phyloP scores from a whole-genome alignment of 2,797 vertebrate genomes.

The Gadopsis bispinosus region DNA sequence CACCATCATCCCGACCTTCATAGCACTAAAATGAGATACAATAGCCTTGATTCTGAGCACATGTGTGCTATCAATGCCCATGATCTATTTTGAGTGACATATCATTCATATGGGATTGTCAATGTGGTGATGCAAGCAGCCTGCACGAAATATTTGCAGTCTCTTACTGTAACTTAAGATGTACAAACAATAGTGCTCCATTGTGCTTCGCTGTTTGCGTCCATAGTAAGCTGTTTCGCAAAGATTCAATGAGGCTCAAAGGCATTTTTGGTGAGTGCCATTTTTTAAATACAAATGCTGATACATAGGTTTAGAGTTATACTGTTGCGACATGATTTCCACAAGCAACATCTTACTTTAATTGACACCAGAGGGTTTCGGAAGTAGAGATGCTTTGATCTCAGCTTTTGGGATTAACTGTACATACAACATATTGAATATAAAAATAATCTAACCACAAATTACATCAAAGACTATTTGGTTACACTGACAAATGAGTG shows the following conservation, averaged over 20 bases:
- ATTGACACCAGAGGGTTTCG: not conserved
- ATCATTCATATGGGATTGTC: conserved; percentile 61
- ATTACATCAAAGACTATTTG: not conserved
- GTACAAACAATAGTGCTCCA: conserved; percentile 46
- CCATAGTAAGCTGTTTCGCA: not conserved
- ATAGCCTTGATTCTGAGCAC: conserved; percentile 60
- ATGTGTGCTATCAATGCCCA: conserved; percentile 58
- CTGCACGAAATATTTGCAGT: conserved; percentile 70
- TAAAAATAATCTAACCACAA: not conserved
- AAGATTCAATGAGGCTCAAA: conserved; percentile 1
- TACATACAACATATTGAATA: not conserved
- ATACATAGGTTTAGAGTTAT: not conserved
- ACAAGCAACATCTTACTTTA: not conserved
- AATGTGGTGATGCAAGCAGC: conserved; percentile 80
- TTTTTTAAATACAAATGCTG: not conserved
- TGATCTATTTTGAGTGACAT: conserved; percentile 70
- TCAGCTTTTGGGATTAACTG: not conserved
- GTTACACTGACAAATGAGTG: not conserved
- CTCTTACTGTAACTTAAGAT: conserved; percentile 32
- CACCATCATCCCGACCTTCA: conserved; percentile 52
- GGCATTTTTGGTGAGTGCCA: not conserved
- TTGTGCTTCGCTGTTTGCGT: conserved; percentile 24
- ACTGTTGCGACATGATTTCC: not conserved
- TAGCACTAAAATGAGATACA: conserved; percentile 42
- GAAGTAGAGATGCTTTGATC: not conserved